Conservation (phyloP, 2,888 invertebrate species). For the Pseudococcus jackbeardsleyi region DNA sequence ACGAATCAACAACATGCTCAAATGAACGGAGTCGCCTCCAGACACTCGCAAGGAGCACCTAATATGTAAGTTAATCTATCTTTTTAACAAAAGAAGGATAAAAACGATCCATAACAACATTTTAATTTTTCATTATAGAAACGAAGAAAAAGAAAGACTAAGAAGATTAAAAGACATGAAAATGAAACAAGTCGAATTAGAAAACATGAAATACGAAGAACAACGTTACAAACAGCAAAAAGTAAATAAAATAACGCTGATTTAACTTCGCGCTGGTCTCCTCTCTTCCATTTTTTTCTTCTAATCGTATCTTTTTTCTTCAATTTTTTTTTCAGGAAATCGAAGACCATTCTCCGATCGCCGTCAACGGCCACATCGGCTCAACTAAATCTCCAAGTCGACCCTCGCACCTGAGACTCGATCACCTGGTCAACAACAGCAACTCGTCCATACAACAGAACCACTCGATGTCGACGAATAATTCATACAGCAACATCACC, state of each 20-base stretch:
- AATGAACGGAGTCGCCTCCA: constrained; percentile 67
- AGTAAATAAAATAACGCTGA: not conserved
- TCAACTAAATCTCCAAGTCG: constrained; percentile 25
- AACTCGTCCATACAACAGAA: not conserved
- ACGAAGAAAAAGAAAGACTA: constrained; percentile 71
- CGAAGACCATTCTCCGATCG: constrained; percentile 22
- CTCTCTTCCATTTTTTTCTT: not conserved
- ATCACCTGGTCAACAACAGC: constrained; percentile 66
- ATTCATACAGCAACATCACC: constrained; percentile 39
- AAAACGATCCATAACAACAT: no score
- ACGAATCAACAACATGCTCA: constrained; percentile 21
- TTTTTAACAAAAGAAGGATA: not conserved
- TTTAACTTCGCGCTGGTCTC: not conserved
- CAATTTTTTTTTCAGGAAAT: not conserved
- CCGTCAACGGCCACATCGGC: constrained; percentile 43
- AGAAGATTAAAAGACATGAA: constrained; percentile 74
- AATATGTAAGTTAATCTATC: not conserved
- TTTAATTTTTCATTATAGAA: constrained; percentile 65
- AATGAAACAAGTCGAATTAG: constrained; percentile 73
- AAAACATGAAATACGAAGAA: constrained; percentile 73
- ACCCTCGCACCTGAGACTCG: constrained; percentile 67
- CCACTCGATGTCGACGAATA: constrained; percentile 24
- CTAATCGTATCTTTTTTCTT: not conserved
- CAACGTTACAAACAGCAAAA: constrained; percentile 68
- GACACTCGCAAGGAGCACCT: constrained; percentile 13